A percentile compares a stretch with the other conserved stretches of the same genome.
These are phyloP conservation scores for Lacerta bilineata DNA, from an alignment of 2,797 vertebrate genomes.

Conservation along the genomic window DNA sequence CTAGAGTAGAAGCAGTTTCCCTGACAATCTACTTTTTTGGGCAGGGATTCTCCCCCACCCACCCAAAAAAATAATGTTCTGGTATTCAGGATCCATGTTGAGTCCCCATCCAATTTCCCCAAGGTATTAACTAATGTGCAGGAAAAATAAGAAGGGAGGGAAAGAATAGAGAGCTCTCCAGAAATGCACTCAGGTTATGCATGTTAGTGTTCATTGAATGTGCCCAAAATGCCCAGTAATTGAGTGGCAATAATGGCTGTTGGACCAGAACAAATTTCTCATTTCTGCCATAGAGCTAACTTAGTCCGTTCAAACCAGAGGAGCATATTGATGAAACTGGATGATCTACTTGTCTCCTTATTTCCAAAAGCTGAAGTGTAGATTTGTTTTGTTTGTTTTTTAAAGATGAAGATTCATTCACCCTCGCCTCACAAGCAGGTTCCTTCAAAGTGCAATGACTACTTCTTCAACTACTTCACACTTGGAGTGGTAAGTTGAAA, in stretches of 20 bases:
- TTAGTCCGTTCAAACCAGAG: background rate
- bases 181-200: background rate
- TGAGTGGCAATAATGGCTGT: background rate
- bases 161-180: background rate
- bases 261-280: background rate
- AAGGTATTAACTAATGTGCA: background rate
- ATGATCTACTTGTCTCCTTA: background rate
- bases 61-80: background rate
- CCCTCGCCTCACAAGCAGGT: slow-evolving; percentile 99
- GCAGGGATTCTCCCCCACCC: background rate
- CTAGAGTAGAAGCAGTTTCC: background rate
- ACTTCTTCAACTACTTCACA: slow-evolving; percentile 99
- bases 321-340: background rate
- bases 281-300: background rate
- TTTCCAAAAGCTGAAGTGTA: background rate
- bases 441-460: slow-evolving; percentile 99
- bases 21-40: background rate
- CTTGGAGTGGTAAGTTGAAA: slow-evolving; percentile 93
- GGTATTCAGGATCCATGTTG: background rate
- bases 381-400: slow-evolving; percentile 27
- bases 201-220: background rate
- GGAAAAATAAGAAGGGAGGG: background rate
- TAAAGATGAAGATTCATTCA: slow-evolving; percentile 99
- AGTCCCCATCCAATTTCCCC: background rate
- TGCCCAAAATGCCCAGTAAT: background rate